Base-by-base conservation (phyloP, 2,888 invertebrate species). In the Fabriciana adippe region DNA sequence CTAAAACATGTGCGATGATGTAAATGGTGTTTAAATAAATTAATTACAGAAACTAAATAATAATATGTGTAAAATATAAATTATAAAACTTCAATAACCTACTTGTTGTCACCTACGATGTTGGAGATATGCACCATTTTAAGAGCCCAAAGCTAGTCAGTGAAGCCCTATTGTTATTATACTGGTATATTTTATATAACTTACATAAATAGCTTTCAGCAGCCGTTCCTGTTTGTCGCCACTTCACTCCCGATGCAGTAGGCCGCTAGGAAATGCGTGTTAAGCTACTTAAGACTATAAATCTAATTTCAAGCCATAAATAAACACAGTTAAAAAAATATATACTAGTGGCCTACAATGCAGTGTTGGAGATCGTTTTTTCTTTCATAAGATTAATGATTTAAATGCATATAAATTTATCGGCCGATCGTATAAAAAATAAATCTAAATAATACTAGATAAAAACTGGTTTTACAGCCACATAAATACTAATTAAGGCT, bases 351-450 rank as follows among this genome's bases (percentile, higher is more conserved):
- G 65, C 69, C 69, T 68, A 73, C 68, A 70, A 68, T 70, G 69
- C 70, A 68, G 57, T 68, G 64, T 57, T 67, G 67, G 71, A 73
- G 72, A 72, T 71, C 71, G 67, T 69, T 69, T 68, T 41, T 67
- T n/a, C 26, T 63, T 53, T 54, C 60, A 18, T 51, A 69, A 61
- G 61, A 60, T 51, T 55, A 81, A 84, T 83, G 80, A 81, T 79
- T 84, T 80, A 88, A 86, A 87, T 87, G 85, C 86, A 86, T 79
- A 81, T 80, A 82, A 69, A 64, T 68, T 66, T 68, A 71, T 67
- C 68, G 63, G 64, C 67, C 67, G 63, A 72, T 72, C 69, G 21
- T 66, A 69, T 73, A 70, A 71, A 70, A 70, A 66, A 68, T 68
- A 67, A 75, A 72, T 56, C 73, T 75, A 76, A 72, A 70, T 76